Evolutionary conservation across 1,140 invertebrate species (phyloP), one percentile per base, ranked within the genome.

Genomic region (Trachymyrmex septentrionalis): DNA sequence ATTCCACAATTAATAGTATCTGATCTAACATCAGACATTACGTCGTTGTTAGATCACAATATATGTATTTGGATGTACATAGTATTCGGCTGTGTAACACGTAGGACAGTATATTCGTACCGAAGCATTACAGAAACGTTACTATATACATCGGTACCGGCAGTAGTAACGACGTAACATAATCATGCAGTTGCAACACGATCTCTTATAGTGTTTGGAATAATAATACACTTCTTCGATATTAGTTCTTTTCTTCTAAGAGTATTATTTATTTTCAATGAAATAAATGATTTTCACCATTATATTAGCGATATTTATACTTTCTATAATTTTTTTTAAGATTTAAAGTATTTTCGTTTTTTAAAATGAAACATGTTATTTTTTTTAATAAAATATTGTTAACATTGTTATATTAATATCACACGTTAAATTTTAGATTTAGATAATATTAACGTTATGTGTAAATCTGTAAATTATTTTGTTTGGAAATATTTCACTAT

Each of bases 171-270:
- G 75, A 48, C 19, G 44, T 78, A 78, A 66, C 24, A 48, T 64
- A 64, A 66, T 66, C 59, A 64, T 12, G 57, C 10, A 64, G 24
- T 78, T 57, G 53, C 53, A 34, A 75, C 27, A 30, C 27, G 30
- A 71, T 71, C 50, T 75, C 27, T 34, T 75, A 14, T 21, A 75
- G 19, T 21, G 30, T 75, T 34, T n/a, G 57, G 30, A 34, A 57
- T 34, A 75, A 38, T 57, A 75, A 75, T 75, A 53, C 30, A 75
- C 27, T 57, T 57, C 71, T 73, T 75, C 10, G 71, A n/a, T 30
- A 53, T 7, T 55, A 21, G 6, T 57, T n/a, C 9, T 19, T 30
- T 53, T 55, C 5, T 38, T 21, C 12, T 63, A 16, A 14, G 44
- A 27, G 16, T n/a, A 10, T 38, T 44, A 67, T 3, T 67, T 44